A percentile compares a stretch with the other conserved stretches of the same genome.
phyloP scores from a whole-genome alignment of 2,888 invertebrate genomes.

The Scaptomyza tumidula region DNA sequence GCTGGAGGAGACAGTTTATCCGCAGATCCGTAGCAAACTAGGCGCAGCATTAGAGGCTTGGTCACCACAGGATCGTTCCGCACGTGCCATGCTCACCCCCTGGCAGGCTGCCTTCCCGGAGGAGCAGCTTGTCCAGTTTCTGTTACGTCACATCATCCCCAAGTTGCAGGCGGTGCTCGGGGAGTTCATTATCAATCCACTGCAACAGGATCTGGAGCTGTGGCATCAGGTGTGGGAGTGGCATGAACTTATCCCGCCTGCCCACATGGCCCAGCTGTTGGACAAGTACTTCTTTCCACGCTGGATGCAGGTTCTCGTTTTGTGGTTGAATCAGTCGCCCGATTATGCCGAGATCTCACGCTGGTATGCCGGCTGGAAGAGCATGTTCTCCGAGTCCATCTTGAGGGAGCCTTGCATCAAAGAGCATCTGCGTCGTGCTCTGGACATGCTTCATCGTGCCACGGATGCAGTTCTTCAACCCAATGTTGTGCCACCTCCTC shows the following conservation, averaged over 20 bases:
- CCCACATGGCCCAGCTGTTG: constrained; percentile 91
- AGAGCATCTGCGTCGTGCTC: constrained; percentile 94
- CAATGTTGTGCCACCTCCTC: constrained; percentile 81
- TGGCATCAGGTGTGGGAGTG: constrained; percentile 99
- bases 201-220: constrained; percentile 91
- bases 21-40: constrained; percentile 95
- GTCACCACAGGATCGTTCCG: constrained; percentile 98
- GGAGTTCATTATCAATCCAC: constrained; percentile 89
- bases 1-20: constrained; percentile 88
- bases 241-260: constrained; percentile 92
- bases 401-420: constrained; percentile 86
- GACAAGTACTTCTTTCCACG: constrained; percentile 96
- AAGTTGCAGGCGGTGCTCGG: constrained; percentile 91
- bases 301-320: constrained; percentile 92
- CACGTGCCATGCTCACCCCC: constrained; percentile 94
- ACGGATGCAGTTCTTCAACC: constrained; percentile 86
- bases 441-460: constrained; percentile 97
- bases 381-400: constrained; percentile 86
- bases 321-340: constrained; percentile 96
- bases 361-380: constrained; percentile 91
- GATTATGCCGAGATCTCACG: constrained; percentile 95
- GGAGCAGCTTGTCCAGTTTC: constrained; percentile 91
- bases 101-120: constrained; percentile 92
- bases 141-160: constrained; percentile 94
- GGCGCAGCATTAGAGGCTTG: constrained; percentile 95